phyloP scores from a whole-genome alignment of 2,888 invertebrate genomes.

The Drosophila robusta region DNA sequence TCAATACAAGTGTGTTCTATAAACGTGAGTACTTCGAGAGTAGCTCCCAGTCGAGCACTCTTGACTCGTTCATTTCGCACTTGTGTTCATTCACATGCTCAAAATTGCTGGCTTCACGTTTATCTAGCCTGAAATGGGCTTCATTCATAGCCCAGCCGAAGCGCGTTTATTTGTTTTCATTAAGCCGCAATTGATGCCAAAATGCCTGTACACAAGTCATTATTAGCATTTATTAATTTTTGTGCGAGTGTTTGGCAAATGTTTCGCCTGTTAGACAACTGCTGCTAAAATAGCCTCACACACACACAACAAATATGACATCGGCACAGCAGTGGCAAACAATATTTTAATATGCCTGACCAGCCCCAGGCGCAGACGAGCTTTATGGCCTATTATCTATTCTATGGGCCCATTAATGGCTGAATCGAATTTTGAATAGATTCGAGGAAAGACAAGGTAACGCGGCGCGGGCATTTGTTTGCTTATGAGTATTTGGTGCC shows the following conservation, averaged over 20 bases:
- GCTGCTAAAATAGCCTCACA: conserved; percentile 47
- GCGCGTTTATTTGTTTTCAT: conserved; percentile 76
- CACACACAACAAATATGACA: conserved; percentile 37
- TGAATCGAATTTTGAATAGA: conserved; percentile 64
- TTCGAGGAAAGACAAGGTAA: conserved; percentile 25
- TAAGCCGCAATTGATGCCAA: conserved; percentile 66
- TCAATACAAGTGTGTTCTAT: neutral
- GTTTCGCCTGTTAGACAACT: conserved; percentile 59
- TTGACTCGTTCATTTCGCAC: neutral
- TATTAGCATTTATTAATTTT: conserved; percentile 63
- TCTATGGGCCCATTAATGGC: conserved; percentile 70
- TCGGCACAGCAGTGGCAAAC: conserved; percentile 26
- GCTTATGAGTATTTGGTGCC: conserved; percentile 2
- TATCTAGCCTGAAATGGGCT: conserved; percentile 19
- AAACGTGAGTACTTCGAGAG: neutral
- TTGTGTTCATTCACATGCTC: conserved; percentile 36
- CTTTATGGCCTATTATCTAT: conserved; percentile 79
- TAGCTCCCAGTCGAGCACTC: conserved; percentile 9
- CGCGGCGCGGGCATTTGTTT: conserved; percentile 12
- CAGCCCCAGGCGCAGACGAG: conserved; percentile 63
- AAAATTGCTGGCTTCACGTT: conserved; percentile 42
- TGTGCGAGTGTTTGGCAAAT: conserved; percentile 45
- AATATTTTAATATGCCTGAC: conserved; percentile 72
- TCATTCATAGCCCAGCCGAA: conserved; percentile 47
- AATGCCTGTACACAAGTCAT: conserved; percentile 64